These are phyloP conservation scores for Acanthiza pusilla DNA, from an alignment of 2,797 vertebrate genomes.

Conservation along the genomic window DNA sequence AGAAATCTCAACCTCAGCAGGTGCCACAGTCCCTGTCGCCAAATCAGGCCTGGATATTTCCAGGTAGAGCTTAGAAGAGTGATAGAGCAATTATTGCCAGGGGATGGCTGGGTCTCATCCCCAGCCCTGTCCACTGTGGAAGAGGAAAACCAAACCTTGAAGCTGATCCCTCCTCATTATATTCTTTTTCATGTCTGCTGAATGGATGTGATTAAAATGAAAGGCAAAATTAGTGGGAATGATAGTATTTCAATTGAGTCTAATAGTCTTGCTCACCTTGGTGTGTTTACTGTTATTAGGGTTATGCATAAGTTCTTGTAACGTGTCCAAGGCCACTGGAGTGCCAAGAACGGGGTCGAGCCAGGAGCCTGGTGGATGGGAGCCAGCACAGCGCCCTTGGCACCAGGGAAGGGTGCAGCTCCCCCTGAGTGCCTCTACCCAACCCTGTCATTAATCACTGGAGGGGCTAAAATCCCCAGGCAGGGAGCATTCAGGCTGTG, in stretches of 20 bases:
- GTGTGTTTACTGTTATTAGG: slow-evolving; percentile 7
- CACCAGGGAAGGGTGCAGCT: background rate
- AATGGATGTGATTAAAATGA: background rate
- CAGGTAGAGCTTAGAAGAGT: background rate
- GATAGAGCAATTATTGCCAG: background rate
- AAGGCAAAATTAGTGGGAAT: slow-evolving; percentile 1
- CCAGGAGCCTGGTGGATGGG: background rate
- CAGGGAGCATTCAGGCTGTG: fast-evolving
- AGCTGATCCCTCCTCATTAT: background rate
- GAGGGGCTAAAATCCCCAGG: background rate
- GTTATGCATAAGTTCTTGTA: background rate
- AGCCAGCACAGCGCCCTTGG: background rate
- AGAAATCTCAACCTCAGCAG: background rate
- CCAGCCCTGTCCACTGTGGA: fast-evolving
- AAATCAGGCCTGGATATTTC: background rate
- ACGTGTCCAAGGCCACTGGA: background rate
- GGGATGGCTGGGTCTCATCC: background rate
- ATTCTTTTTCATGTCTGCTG: background rate
- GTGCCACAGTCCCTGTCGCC: background rate
- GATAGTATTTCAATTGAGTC: background rate
- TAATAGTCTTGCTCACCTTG: background rate
- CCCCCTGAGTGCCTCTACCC: background rate
- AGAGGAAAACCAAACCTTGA: background rate
- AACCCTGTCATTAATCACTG: background rate
- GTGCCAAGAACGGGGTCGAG: background rate